phyloP scores from a whole-genome alignment of 2,888 invertebrate species.

The Tachina fera region DNA sequence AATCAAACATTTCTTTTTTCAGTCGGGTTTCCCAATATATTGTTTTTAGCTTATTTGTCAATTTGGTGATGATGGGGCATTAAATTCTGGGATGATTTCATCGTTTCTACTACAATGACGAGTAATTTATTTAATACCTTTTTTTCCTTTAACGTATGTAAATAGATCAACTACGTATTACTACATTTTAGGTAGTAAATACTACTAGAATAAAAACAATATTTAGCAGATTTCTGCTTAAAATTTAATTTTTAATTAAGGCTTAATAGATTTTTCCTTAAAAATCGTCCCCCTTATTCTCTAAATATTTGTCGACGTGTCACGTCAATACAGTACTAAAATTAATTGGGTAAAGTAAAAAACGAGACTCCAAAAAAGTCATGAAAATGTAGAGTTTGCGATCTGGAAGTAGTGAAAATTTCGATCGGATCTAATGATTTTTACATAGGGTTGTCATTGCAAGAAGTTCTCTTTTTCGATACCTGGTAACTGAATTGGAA shows the following conservation, averaged over 20 bases:
- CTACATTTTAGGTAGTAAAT: constrained; percentile 58
- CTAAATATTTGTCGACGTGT: too few species aligned
- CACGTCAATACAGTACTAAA: too few species aligned
- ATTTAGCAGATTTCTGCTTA: constrained; percentile 37
- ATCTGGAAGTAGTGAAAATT: too few species aligned
- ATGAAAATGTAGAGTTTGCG: too few species aligned
- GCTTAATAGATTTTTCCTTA: constrained; percentile 24
- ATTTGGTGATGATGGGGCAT: constrained; percentile 17
- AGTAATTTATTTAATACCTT: constrained; percentile 28
- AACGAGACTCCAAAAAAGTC: too few species aligned
- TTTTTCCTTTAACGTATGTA: constrained; percentile 27
- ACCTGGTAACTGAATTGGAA: too few species aligned
- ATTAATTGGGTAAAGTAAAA: too few species aligned
- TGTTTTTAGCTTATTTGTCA: not conserved
- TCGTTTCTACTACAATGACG: constrained; percentile 30
- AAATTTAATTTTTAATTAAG: constrained; percentile 38
- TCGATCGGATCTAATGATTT: too few species aligned
- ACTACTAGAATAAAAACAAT: constrained; percentile 32
- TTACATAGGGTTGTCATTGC: too few species aligned
- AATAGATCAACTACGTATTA: constrained; percentile 25
- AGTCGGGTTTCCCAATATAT: constrained; percentile 3
- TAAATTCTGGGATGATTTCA: constrained; percentile 20
- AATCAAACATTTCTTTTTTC: constrained; percentile 32
- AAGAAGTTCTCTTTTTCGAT: too few species aligned
- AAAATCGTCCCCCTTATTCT: not conserved